Percentiles rank a stretch among this genome's conserved stretches.
phyloP scores from a whole-genome alignment of 2,113 vertebrate genomes.

The Ifrita kowaldi region DNA sequence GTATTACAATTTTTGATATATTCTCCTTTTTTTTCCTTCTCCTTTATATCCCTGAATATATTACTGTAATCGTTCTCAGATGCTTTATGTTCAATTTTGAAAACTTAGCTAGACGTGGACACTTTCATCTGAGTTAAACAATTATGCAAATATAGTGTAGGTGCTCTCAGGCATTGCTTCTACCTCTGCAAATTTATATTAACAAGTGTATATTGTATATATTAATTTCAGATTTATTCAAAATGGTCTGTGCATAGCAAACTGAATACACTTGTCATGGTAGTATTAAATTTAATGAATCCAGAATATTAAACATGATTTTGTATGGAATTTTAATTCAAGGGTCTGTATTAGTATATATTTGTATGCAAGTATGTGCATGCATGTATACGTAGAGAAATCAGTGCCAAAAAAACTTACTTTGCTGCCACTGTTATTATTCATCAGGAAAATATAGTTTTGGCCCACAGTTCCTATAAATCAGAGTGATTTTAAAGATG shows the following conservation, averaged over 20 bases:
- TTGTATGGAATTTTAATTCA: neutral
- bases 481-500: slow-evolving; percentile 20
- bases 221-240: neutral
- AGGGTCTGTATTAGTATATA: neutral
- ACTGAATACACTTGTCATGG: neutral
- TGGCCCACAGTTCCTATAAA: neutral
- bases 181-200: neutral
- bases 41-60: neutral
- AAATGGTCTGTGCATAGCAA: neutral
- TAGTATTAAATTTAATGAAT: neutral
- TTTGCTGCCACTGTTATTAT: neutral
- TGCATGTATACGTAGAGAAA: neutral
- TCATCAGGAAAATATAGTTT: neutral
- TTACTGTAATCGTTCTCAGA: neutral
- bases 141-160: neutral
- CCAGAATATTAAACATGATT: neutral
- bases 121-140: neutral
- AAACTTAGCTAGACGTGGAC: neutral
- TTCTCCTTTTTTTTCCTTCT: neutral
- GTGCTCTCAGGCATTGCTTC: neutral
- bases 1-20: neutral
- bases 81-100: neutral
- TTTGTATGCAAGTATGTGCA: neutral
- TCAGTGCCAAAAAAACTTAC: neutral
- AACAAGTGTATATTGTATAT: neutral